Conservation (phyloP, 2,797 vertebrate genomes). For the Hylomyscus alleni region DNA sequence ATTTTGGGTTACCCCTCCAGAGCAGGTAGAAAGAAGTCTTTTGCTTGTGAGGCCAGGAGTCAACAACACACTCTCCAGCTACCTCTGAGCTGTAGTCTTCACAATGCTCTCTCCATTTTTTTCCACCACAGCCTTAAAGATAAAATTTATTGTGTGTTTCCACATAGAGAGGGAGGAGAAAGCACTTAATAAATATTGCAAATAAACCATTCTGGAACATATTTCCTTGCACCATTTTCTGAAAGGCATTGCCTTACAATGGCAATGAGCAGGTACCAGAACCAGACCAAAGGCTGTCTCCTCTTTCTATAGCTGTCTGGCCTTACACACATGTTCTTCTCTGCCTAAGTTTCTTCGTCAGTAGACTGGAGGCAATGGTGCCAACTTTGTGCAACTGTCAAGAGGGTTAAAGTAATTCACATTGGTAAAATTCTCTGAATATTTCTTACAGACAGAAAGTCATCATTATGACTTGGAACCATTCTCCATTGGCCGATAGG, state of each 20-base stretch:
- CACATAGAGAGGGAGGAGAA: background rate
- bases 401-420: slow-evolving; percentile 34
- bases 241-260: background rate
- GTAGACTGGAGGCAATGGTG: background rate
- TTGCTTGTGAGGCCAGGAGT: background rate
- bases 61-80: background rate
- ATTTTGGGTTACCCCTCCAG: background rate
- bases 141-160: background rate
- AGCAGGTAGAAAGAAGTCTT: background rate
- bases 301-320: background rate
- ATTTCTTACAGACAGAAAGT: slow-evolving; percentile 27
- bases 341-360: slow-evolving; percentile 13
- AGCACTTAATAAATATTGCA: background rate
- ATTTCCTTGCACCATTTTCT: background rate
- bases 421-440: background rate
- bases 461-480: background rate
- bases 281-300: background rate
- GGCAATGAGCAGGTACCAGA: background rate
- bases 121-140: background rate
- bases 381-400: background rate
- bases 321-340: background rate
- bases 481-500: background rate
- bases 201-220: background rate
- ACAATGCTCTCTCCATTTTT: background rate
- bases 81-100: background rate